These are phyloP conservation scores for Teleogryllus oceanicus DNA, from an alignment of 2,888 invertebrate species.

Conservation along the genomic window DNA sequence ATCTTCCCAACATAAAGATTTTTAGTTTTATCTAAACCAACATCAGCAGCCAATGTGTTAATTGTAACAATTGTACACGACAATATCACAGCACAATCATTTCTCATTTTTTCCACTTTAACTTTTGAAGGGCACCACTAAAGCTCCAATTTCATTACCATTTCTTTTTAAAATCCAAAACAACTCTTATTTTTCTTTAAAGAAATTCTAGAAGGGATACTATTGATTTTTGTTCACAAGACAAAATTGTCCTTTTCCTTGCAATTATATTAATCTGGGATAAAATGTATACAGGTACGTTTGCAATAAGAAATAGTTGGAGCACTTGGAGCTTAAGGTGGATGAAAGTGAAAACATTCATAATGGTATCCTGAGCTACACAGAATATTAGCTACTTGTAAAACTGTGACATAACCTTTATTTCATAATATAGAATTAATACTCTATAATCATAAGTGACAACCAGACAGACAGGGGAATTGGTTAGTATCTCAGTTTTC, in stretches of 20 bases:
- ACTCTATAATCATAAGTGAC: constrained; percentile 32
- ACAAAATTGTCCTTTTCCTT: neutral
- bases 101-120: constrained; percentile 28
- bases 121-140: constrained; percentile 30
- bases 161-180: constrained; percentile 30
- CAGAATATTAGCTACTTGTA: constrained; percentile 26
- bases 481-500: constrained; percentile 28
- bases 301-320: neutral
- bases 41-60: constrained; percentile 35
- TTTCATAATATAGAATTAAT: constrained; percentile 33
- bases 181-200: neutral
- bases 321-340: neutral
- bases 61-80: constrained; percentile 36
- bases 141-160: constrained; percentile 32
- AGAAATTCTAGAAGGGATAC: too few relatives aligned
- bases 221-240: neutral
- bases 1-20: constrained; percentile 19
- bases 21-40: constrained; percentile 28
- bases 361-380: constrained; percentile 37
- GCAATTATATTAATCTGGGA: too few relatives aligned
- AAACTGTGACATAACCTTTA: constrained; percentile 33
- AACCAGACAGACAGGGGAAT: constrained; percentile 29
- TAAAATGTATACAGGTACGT: too few relatives aligned
- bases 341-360: constrained; percentile 31
- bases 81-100: constrained; percentile 39